Base-by-base conservation (phyloP, 1,140 invertebrate species). In the Drepana arcuata region DNA sequence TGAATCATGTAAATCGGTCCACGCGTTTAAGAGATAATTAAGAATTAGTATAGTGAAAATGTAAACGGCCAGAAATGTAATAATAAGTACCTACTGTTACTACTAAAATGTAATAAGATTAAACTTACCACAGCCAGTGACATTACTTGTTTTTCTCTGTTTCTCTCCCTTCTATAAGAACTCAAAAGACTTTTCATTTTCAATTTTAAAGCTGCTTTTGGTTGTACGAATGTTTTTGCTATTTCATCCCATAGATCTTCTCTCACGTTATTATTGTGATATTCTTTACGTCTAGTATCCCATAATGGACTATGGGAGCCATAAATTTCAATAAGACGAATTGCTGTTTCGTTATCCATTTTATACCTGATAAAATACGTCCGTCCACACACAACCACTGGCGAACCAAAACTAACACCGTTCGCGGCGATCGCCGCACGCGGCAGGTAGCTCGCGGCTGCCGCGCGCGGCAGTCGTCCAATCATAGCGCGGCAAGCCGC, bases 231-330 rank as follows among this genome's bases (percentile, higher is more conserved):
- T 27, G 4, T 12, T 27, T 27, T 27, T 27, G 4, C 25, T 5
- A 5, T 27, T 12, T 27, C 10, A 12, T 12, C 4, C 10, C n/a
- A n/a, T n/a, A n/a, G n/a, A n/a, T n/a, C n/a, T n/a, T n/a, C 15
- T 33, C 31, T 33, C 18, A 33, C 31, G 16, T 33, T 33, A 21
- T 33, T 33, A 33, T 33, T 23, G 31, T 33, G 16, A 33, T 33
- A 33, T 33, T 33, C 31, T 33, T 33, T 33, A 33, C 31, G 31
- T 23, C 31, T 33, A 33, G 16, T 33, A 21, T 33, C 15, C 31
- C 31, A 33, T 33, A 33, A 33, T 33, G 15, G 11, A 33, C 18
- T 21, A 33, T 33, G 31, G 31, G 16, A 33, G 31, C 11, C 31
- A 33, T 33, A 21, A 4, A 33, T 33, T 23, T 33, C 31, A 33